These are phyloP conservation scores for Aleiodes alternator DNA, from an alignment of 2,888 invertebrate genomes.

Conservation along the genomic window DNA sequence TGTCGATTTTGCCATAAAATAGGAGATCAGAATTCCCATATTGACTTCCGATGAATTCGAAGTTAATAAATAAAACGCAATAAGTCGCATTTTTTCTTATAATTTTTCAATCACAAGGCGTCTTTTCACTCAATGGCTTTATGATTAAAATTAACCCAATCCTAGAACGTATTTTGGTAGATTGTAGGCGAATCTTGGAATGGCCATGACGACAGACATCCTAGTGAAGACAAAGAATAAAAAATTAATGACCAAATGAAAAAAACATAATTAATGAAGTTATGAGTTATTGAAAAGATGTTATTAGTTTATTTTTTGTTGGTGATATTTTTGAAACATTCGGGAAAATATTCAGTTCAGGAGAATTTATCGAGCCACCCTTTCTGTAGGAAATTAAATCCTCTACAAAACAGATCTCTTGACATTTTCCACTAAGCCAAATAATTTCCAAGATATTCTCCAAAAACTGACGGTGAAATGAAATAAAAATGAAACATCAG, in stretches of 20 bases:
- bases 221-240: conserved; percentile 77
- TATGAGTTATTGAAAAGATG: background rate
- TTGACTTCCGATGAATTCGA: background rate
- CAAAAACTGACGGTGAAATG: too few relatives aligned
- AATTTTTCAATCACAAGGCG: conserved; percentile 18
- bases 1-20: background rate
- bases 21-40: conserved; percentile 1
- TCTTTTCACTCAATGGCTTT: conserved; percentile 27
- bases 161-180: conserved; percentile 92
- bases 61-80: background rate
- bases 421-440: too few relatives aligned
- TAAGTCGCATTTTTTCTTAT: background rate
- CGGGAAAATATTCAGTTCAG: too few relatives aligned
- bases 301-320: background rate
- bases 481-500: too few relatives aligned
- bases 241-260: conserved; percentile 53
- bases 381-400: too few relatives aligned
- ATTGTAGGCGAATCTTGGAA: conserved; percentile 88
- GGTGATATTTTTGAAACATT: background rate
- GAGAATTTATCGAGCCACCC: too few relatives aligned
- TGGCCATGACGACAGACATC: conserved; percentile 90
- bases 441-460: too few relatives aligned
- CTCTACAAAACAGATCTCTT: too few relatives aligned
- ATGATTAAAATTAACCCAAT: conserved; percentile 79
- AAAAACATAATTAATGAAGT: conserved; percentile 8